Base-by-base conservation (phyloP, 2,797 vertebrate species). In the Catostomus latipinnis region DNA sequence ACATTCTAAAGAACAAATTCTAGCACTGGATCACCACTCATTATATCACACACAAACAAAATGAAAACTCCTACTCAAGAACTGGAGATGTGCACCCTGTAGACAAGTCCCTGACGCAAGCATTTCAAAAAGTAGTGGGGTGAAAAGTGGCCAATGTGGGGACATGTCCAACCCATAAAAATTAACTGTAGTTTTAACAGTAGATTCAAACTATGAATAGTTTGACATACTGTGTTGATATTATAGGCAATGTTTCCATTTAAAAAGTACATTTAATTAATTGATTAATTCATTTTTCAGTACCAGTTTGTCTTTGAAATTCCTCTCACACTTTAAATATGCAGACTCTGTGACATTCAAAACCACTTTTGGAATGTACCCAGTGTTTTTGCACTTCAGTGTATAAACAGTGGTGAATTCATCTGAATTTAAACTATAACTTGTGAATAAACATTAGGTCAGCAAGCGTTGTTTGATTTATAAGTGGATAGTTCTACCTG, bases 361-460 rank as follows among this genome's bases (percentile, higher is more conserved):
- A 43, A 67, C 61, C n/a, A 62, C 45, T 4, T 67, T 12, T 50
- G 54, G 57, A 82, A 78, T n/a, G 10, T 53, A 66, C 74, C 45
- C 61, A 52, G 60, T 71, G 71, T 81, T 60, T 60, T 70, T 58
- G 9, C 61, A 69, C 63, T 0, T 50, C 63, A 4, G 43, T 74
- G 63, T 69, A 74, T 74, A 73, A 34, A 82, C 46, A 72, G 12
- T 14, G 0, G 76, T 48, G 67, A 81, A 60, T 81, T 76, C 66
- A 72, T 78, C 63, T 54, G 22, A 74, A 73, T 78, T 78, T 68
- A 69, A 73, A 63, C 50, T 34, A 78, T 46, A 74, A 67, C 48
- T 69, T 46, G 6, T 78, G 71, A 78, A 78, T 69, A 74, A 67
- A 78, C 71, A 78, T 73, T 18, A 78, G 76, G 71, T 69, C 62